Evolutionary conservation across 1,140 invertebrate species (phyloP).

Genomic region (Episyrphus balteatus): DNA sequence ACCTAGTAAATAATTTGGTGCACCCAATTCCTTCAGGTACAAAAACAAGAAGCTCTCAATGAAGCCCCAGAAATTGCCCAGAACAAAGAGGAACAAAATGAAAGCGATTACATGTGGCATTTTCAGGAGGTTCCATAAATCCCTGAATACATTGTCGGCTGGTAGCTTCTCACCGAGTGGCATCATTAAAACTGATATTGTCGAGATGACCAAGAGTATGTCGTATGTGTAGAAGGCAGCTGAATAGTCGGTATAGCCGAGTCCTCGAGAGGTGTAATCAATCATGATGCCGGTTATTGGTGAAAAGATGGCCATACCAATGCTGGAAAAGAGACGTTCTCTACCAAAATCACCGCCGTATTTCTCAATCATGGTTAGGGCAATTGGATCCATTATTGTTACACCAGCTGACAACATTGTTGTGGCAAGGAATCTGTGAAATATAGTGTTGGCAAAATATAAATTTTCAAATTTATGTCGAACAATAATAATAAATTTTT

Average conservation of each 20-base stretch:
- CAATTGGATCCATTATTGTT: slow-evolving; percentile 72
- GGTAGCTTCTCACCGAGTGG: slow-evolving; percentile 58
- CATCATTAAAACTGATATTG: slow-evolving; percentile 57
- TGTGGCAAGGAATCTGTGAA: slow-evolving; percentile 53
- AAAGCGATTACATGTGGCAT: slow-evolving; percentile 64
- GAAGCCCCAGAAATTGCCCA: slow-evolving; percentile 75
- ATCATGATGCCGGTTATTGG: slow-evolving; percentile 67
- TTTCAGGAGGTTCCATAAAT: slow-evolving; percentile 57
- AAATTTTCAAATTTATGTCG: not conserved
- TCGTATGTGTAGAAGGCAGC: slow-evolving; percentile 67
- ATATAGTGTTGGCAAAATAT: not conserved
- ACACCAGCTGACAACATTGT: slow-evolving; percentile 64
- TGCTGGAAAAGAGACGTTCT: slow-evolving; percentile 64
- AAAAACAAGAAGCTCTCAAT: slow-evolving; percentile 76
- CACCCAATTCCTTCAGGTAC: slow-evolving; percentile 68
- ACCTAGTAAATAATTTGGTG: slow-evolving; percentile 69
- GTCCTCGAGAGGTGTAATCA: slow-evolving; percentile 47
- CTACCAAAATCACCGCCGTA: slow-evolving; percentile 69
- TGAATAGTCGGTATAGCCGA: slow-evolving; percentile 66
- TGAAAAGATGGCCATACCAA: slow-evolving; percentile 70
- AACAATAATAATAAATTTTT: too few species aligned
- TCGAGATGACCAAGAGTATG: slow-evolving; percentile 53
- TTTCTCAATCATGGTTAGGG: slow-evolving; percentile 66
- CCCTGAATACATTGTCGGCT: slow-evolving; percentile 56
- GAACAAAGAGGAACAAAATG: slow-evolving; percentile 61